Percentiles rank a stretch among this genome's conserved stretches.
phyloP scores from a whole-genome alignment of 2,797 vertebrate genomes.

The Nasua narica region DNA sequence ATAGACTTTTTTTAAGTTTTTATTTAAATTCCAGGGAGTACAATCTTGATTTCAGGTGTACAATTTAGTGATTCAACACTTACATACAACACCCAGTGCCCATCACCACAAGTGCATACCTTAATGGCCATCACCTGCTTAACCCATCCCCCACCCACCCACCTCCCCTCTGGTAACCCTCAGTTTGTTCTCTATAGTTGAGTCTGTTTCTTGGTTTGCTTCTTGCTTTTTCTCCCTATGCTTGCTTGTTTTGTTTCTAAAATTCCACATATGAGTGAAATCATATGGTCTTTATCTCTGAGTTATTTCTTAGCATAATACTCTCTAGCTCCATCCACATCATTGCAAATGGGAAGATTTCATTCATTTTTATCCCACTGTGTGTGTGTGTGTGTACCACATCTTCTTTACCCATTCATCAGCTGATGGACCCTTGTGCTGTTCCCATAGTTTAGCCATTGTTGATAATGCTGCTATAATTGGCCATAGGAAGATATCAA shows the following conservation, averaged over 20 bases:
- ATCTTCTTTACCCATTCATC: not conserved
- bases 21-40: not conserved
- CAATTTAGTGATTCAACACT: not conserved
- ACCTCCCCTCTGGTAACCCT: not conserved
- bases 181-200: not conserved
- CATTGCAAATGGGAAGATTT: not conserved
- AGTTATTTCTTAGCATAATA: not conserved
- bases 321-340: not conserved
- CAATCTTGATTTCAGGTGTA: not conserved
- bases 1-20: not conserved
- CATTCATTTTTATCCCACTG: not conserved
- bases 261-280: not conserved
- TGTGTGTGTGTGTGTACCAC: not conserved
- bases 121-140: not conserved
- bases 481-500: not conserved
- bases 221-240: not conserved
- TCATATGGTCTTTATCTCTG: not conserved
- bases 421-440: not conserved
- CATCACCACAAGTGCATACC: not conserved
- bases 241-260: not conserved
- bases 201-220: not conserved
- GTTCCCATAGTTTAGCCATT: not conserved
- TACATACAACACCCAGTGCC: not conserved
- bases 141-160: not conserved
- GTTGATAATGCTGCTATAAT: not conserved